Base-by-base conservation (phyloP, 2,888 invertebrate genomes). In the Dynastes tityus region DNA sequence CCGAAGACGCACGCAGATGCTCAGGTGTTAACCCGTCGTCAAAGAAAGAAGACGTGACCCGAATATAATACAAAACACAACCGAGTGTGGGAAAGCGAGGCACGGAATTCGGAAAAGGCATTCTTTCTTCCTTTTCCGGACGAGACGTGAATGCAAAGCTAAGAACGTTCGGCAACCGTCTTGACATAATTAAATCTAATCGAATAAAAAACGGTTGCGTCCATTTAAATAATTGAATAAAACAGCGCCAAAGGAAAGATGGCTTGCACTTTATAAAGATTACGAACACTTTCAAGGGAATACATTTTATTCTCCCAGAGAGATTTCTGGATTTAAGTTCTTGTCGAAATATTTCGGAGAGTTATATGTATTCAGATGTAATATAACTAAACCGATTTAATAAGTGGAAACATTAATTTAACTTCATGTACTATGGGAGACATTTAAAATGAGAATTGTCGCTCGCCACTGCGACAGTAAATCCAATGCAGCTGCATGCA, bases 101-200 rank as follows among this genome's bases (percentile, higher is more conserved):
- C 0, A 1, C 45, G 40, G 8, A 29, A 74, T 40, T 27, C 73
- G 27, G 45, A 58, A 40, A 45, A 22, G 53, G 45, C 58, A 16
- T 45, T 37, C 13, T 2, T 71, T 53, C 22, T 45, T 58, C 22
- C 55, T 61, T 73, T 73, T 73, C 5, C 11, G 9, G 22, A 58
- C 16, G 61, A 32, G 29, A 45, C 61, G 6, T 27, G 45, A 2
- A 40, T n/a, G 27, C 51, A 6, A 68, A 68, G 51, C 68, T 22
- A 49, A 68, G 11, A 9, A 9, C 67, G 49, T 68, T 51, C 51
- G 29, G n/a, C 68, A 11, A 51, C 27, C 40, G 29, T 61, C 40
- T 29, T 45, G n/a, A 68, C 45, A 74, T 74, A 74, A 74, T 74
- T 74, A 74, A 74, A 74, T 74, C 49, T 63, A 74, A 63, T 74